Conservation (phyloP, 2,888 invertebrate species). For the Mantis religiosa region DNA sequence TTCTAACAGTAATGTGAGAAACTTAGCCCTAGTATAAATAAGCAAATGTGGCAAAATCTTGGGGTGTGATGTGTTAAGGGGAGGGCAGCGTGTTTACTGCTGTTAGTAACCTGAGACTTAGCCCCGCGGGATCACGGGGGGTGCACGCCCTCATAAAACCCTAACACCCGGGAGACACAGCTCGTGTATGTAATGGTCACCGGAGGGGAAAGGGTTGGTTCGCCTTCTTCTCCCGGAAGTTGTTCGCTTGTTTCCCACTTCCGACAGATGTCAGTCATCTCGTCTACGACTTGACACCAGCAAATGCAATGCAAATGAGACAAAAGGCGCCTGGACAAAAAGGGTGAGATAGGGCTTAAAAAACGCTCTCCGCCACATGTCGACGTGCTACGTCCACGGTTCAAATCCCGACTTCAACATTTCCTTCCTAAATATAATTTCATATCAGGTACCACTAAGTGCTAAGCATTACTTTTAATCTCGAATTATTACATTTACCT, state of each 20-base stretch:
- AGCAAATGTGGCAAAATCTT: not conserved
- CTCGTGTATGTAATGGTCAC: no score
- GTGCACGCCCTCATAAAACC: no score
- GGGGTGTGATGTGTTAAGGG: not conserved
- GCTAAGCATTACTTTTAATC: no score
- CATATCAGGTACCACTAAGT: no score
- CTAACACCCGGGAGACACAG: no score
- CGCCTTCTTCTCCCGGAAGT: not conserved
- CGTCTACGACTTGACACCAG: not conserved
- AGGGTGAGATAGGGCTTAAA: not conserved
- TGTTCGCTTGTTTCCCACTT: not conserved
- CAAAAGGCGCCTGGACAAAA: not conserved
- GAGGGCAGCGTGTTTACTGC: not conserved
- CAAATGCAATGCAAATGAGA: no score
- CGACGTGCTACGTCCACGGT: no score
- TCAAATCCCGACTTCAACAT: no score
- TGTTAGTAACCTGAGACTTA: not conserved
- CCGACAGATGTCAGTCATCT: conserved; percentile 19
- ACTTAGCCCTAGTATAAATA: not conserved
- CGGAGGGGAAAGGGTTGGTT: not conserved
- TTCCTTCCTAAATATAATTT: no score
- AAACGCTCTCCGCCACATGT: no score
- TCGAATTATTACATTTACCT: no score
- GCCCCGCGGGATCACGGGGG: no score
- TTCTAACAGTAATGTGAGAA: not conserved